A percentile compares a stretch with the other conserved stretches of the same genome.
Conservation (phyloP, 35 echinoderm and acorn worm species). For the Heliocidaris erythrogramma region DNA sequence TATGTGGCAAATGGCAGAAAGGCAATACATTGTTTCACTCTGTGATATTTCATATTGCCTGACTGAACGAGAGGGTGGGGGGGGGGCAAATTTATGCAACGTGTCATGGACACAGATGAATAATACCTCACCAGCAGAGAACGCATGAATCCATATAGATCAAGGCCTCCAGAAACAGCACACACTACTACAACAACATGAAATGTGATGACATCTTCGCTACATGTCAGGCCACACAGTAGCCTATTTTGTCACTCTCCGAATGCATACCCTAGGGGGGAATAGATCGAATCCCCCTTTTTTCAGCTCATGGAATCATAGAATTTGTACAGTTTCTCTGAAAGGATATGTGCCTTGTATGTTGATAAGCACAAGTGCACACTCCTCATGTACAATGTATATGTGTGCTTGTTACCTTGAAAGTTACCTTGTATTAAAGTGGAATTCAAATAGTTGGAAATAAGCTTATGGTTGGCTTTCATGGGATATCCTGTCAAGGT, state of each 20-base stretch:
- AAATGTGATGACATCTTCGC: neutral
- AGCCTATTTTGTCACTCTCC: neutral
- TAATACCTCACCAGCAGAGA: neutral
- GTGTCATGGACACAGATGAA: neutral
- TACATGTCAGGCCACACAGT: neutral
- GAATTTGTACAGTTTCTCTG: neutral
- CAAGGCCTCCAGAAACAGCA: neutral
- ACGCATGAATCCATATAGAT: neutral
- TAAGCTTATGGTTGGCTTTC: no score
- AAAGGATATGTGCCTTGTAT: neutral
- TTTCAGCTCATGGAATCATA: neutral
- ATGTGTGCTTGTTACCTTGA: no score
- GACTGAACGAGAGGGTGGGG: neutral
- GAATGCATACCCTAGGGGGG: neutral
- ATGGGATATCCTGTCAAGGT: no score
- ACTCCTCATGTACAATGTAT: no score
- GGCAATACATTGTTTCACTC: neutral
- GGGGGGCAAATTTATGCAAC: neutral
- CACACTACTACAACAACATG: neutral
- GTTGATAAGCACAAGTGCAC: neutral
- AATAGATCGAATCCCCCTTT: neutral
- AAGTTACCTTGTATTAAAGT: no score
- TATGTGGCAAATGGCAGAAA: neutral
- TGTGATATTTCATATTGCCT: neutral
- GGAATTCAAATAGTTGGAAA: no score